phyloP scores from a whole-genome alignment of 2,113 vertebrate genomes.

The Thunnus thynnus region DNA sequence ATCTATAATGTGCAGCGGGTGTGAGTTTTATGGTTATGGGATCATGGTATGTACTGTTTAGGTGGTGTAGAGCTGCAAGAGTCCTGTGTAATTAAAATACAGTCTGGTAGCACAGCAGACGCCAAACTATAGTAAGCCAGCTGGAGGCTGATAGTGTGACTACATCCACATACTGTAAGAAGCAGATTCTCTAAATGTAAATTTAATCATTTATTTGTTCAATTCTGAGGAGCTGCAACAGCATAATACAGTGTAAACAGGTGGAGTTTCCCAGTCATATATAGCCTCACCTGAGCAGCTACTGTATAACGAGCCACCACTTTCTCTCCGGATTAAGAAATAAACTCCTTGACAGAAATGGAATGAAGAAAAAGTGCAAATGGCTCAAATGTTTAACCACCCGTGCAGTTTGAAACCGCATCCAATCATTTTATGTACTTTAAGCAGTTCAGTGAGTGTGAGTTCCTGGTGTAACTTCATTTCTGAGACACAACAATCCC shows the following conservation, averaged over 20 bases:
- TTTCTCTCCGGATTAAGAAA: background rate
- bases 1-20: conserved; percentile 8
- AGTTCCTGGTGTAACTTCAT: conserved; percentile 33
- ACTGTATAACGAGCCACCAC: background rate
- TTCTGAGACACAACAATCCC: conserved; percentile 41
- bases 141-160: background rate
- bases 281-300: background rate
- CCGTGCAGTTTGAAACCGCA: conserved; percentile 12
- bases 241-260: background rate
- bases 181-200: conserved; percentile 9
- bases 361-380: background rate
- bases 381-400: conserved; percentile 25
- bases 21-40: conserved; percentile 22
- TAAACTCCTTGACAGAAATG: background rate
- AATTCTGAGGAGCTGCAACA: background rate
- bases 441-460: conserved; percentile 13
- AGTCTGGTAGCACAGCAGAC: conserved; percentile 20
- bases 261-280: too few relatives aligned
- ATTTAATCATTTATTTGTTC: background rate
- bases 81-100: conserved; percentile 9
- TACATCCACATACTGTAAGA: background rate
- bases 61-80: background rate
- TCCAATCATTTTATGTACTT: conserved; percentile 6
- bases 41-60: conserved; percentile 19
- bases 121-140: conserved; percentile 2